Base-by-base conservation (phyloP, 2,888 invertebrate species). In the Epistrophella euchroma region DNA sequence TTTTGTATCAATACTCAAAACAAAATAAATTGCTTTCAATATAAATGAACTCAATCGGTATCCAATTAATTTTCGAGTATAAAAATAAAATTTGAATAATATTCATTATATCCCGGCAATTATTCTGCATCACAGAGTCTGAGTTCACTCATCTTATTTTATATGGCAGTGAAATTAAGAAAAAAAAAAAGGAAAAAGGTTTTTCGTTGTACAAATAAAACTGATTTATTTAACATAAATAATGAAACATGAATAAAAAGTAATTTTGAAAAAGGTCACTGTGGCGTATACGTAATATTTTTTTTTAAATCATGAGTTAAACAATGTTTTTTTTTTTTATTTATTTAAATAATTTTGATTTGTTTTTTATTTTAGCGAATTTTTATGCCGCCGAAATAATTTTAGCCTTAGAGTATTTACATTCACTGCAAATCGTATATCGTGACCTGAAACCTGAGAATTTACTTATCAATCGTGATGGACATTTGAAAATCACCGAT, bases 311-410 rank as follows among this genome's bases (percentile, higher is more conserved):
- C 28, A 43, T 15, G 4, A 43, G 43, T 7, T 43, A n/a, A n/a
- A n/a, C n/a, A n/a, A 15, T 15, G 15, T 43, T 15, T n/a, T 11
- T 32, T 4, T 0, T 2, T 43, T 2, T 43, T 43, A n/a, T 25
- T 25, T 15, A 50, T 0, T 0, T 2, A 15, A 22, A 13, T 43
- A 19, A 50, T 28, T 28, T 52, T 37, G 43, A 13, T 47, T 58
- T 17, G 15, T 19, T 10, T 73, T 40, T 73, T 19, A 55, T 73
- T 56, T 81, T 92, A 95, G 95, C 96, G 84, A 97, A 97, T 91
- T 99, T 99, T 93, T 99, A 98, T 93, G 96, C 98, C 4, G 95
- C 98, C 66, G 99, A 99, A 94, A 98, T 99, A 89, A 96, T 98
- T 32, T 96, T 96, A 80, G 98, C 98, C 0, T 92, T 99, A 89